Evolutionary conservation across 2,113 vertebrate species (phyloP).

Genomic region (Fregata magnificens): DNA sequence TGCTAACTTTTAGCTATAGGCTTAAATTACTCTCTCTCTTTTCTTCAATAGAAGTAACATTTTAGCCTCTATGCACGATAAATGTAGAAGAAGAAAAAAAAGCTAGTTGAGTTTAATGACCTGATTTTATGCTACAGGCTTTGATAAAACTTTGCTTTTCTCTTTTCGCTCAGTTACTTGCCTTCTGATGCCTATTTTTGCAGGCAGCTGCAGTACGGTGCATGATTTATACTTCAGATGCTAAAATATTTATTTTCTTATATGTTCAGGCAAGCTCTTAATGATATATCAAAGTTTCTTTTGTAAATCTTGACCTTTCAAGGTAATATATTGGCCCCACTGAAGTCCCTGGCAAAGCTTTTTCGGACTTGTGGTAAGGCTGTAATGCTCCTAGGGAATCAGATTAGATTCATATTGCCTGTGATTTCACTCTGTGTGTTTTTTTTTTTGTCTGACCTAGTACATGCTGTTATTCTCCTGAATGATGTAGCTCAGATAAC

Average conservation of each 20-base stretch:
- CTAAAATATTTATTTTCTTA: background rate
- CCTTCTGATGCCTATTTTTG: background rate
- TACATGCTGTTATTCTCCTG: background rate
- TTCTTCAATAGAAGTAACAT: background rate
- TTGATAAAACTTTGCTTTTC: background rate
- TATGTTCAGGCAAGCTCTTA: background rate
- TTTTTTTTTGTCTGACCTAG: background rate
- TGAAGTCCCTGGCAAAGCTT: background rate
- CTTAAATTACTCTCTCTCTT: background rate
- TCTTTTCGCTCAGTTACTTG: background rate
- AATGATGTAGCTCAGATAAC: background rate
- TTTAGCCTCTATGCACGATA: conserved; percentile 3
- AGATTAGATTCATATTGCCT: background rate
- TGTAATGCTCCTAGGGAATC: background rate
- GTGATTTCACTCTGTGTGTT: background rate
- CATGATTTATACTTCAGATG: background rate
- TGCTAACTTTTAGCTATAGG: background rate
- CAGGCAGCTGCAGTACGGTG: background rate
- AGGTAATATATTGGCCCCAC: background rate
- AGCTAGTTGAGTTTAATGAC: background rate
- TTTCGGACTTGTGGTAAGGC: background rate
- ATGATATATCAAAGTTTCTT: background rate
- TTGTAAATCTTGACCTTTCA: background rate
- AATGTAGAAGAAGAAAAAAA: background rate
- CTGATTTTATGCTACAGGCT: background rate